Evolutionary conservation across 2,888 invertebrate species (phyloP).

Genomic region (Oligia strigilis): DNA sequence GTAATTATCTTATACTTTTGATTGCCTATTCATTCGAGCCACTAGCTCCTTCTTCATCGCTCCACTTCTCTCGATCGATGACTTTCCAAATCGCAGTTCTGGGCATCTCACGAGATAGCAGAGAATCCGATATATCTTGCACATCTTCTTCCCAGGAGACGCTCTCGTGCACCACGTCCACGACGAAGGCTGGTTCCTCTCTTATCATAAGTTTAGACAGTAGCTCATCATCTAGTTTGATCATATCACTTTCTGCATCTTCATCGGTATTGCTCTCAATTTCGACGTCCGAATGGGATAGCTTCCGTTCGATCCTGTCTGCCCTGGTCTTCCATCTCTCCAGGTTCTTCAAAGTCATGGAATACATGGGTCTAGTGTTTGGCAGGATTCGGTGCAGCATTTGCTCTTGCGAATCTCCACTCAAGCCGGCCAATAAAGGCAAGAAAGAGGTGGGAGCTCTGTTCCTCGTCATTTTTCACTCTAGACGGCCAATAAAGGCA

Average conservation of each 20-base stretch:
- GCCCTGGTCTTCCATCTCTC: constrained; percentile 75
- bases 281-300: neutral
- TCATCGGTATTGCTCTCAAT: neutral
- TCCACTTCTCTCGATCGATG: constrained; percentile 69
- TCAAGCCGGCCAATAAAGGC: too few species aligned
- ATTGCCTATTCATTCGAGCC: neutral
- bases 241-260: neutral
- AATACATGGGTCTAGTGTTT: constrained; percentile 92
- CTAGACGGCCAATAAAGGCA: too few species aligned
- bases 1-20: neutral
- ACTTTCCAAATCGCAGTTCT: constrained; percentile 68
- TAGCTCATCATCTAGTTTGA: constrained; percentile 6
- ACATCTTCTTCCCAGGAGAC: constrained; percentile 73
- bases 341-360: constrained; percentile 91
- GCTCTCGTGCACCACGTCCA: constrained; percentile 58
- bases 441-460: too few species aligned
- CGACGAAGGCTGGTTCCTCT: constrained; percentile 36
- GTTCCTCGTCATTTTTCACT: too few species aligned
- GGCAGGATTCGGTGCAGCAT: constrained; percentile 91
- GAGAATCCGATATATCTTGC: constrained; percentile 35
- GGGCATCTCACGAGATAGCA: constrained; percentile 17
- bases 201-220: constrained; percentile 11
- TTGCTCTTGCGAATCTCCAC: too few species aligned
- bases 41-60: constrained; percentile 72
- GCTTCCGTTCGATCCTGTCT: constrained; percentile 51